phyloP scores from a whole-genome alignment of 2,888 invertebrate species.

The Sphecodes monilicornis region DNA sequence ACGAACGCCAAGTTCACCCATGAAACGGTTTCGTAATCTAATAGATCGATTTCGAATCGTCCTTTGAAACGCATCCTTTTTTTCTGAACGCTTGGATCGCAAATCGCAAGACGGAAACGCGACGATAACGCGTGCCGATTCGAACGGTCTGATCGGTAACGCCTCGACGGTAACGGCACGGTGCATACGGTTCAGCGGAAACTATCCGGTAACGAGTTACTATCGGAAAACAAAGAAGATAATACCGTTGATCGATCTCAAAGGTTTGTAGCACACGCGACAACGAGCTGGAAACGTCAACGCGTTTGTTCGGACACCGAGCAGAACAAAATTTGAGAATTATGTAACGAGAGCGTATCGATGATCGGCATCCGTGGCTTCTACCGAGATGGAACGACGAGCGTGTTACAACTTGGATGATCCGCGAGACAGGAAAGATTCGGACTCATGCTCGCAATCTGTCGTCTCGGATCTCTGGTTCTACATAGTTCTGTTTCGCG shows the following conservation, averaged over 20 bases:
- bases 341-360: not conserved
- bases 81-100: not conserved
- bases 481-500: not conserved
- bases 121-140: no score
- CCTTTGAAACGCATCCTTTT: not conserved
- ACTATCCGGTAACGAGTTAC: not conserved
- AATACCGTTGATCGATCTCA: not conserved
- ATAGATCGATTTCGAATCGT: conserved; percentile 36
- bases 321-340: not conserved
- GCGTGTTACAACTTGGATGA: not conserved
- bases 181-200: no score
- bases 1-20: conserved; percentile 50
- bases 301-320: not conserved
- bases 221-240: not conserved
- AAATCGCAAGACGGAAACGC: no score
- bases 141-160: no score
- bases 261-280: not conserved
- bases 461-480: not conserved
- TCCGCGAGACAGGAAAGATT: not conserved
- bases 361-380: not conserved
- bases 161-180: no score
- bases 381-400: not conserved
- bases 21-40: conserved; percentile 57
- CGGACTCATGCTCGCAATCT: not conserved
- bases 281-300: not conserved